Percentiles rank a stretch among this genome's conserved stretches.
phyloP scores from a whole-genome alignment of 2,113 vertebrate genomes.

The Jaculus jaculus region DNA sequence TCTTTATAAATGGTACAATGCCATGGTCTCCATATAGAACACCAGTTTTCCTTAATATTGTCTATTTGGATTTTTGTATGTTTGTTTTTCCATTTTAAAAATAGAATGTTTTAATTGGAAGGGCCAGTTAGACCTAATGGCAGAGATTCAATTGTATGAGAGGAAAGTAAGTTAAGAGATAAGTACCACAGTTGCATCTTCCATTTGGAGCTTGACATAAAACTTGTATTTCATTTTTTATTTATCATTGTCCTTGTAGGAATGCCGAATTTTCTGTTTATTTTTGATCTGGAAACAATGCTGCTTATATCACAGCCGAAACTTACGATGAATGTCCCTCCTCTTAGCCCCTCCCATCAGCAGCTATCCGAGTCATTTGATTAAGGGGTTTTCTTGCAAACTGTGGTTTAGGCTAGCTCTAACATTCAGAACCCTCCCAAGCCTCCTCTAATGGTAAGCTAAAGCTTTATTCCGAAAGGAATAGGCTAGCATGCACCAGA shows the following conservation, averaged over 20 bases:
- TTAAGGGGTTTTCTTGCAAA: not conserved
- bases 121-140: constrained; percentile 33
- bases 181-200: constrained; percentile 47
- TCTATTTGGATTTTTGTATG: not conserved
- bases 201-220: not conserved
- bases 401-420: not conserved
- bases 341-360: not conserved
- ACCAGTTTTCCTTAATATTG: not conserved
- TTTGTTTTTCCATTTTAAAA: constrained; percentile 54
- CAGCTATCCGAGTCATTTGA: not conserved
- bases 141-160: constrained; percentile 38
- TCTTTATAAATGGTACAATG: not conserved
- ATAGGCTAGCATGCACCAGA: not conserved
- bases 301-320: not conserved
- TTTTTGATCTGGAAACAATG: not conserved
- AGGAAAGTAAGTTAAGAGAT: constrained; percentile 63
- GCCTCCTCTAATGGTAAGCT: not conserved
- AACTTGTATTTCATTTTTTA: not conserved
- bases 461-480: not conserved
- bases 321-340: not conserved
- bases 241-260: not conserved
- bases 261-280: not conserved
- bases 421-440: not conserved
- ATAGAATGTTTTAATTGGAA: constrained; percentile 58
- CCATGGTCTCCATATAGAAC: not conserved